These are phyloP conservation scores for Cheilinus undulatus DNA, from an alignment of 2,113 vertebrate species.

Conservation along the genomic window DNA sequence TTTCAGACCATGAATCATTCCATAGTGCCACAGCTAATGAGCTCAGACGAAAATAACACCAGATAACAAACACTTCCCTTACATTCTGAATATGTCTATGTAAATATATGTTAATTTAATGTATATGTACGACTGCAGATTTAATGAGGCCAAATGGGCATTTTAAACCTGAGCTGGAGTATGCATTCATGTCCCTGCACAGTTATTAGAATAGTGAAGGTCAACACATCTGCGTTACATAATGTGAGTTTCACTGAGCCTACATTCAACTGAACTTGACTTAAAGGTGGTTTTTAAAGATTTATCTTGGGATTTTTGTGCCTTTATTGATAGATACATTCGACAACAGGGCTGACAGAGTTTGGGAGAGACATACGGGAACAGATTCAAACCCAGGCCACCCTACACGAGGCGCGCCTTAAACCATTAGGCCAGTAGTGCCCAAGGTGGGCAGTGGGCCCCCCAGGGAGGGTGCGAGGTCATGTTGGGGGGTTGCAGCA, in stretches of 20 bases:
- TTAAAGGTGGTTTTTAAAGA: no score
- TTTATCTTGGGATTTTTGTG: no score
- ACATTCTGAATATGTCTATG: constrained; percentile 35
- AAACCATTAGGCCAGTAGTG: no score
- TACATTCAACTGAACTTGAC: not conserved
- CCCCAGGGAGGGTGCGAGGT: no score
- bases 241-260: not conserved
- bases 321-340: no score
- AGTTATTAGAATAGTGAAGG: constrained; percentile 1
- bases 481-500: no score
- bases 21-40: constrained; percentile 48
- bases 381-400: no score
- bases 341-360: no score
- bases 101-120: constrained; percentile 62
- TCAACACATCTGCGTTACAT: constrained; percentile 9
- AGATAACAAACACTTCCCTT: constrained; percentile 40
- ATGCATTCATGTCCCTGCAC: not conserved
- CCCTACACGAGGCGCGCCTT: no score
- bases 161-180: constrained; percentile 20
- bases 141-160: constrained; percentile 54
- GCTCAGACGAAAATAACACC: constrained; percentile 39
- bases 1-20: constrained; percentile 45
- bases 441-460: no score
- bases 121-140: constrained; percentile 25
- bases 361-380: no score